Percentiles rank a stretch among this genome's conserved stretches.
Evolutionary conservation across 2,888 invertebrate genomes (phyloP).

Genomic region (Mycogona germanica): DNA sequence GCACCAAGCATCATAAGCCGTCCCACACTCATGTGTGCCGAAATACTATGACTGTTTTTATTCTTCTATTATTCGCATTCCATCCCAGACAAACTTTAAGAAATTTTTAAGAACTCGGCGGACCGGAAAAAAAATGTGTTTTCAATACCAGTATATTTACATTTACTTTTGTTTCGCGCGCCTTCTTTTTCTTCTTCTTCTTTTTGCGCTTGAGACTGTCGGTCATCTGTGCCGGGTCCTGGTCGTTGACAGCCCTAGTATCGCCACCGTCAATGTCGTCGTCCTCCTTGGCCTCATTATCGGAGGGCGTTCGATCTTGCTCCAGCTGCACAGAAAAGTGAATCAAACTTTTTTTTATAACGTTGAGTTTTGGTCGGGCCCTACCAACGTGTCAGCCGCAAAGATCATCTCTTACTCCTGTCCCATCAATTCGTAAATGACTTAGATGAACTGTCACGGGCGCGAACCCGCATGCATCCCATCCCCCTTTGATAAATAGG

Average conservation of each 20-base stretch:
- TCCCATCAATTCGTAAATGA: no score
- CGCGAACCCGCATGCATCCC: no score
- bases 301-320: conserved; percentile 24
- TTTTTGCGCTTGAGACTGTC: conserved; percentile 51
- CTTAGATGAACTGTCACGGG: no score
- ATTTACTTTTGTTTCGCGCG: conserved; percentile 18
- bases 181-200: conserved; percentile 38
- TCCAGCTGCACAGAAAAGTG: conserved; percentile 21
- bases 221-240: conserved; percentile 26
- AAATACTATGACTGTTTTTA: no score
- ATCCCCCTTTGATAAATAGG: no score
- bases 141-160: neutral
- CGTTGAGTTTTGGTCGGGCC: neutral
- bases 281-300: conserved; percentile 46
- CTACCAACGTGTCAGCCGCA: neutral
- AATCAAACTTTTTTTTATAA: neutral
- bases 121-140: no score
- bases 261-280: conserved; percentile 48
- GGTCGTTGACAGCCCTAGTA: conserved; percentile 26
- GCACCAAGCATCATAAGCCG: no score
- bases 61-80: no score
- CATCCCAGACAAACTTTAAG: no score
- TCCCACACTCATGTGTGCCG: no score
- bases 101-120: no score
- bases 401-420: no score